Evolutionary conservation across 1,140 invertebrate species (phyloP), one percentile per base, ranked within the genome.

Genomic region (Aphidius ervi): DNA sequence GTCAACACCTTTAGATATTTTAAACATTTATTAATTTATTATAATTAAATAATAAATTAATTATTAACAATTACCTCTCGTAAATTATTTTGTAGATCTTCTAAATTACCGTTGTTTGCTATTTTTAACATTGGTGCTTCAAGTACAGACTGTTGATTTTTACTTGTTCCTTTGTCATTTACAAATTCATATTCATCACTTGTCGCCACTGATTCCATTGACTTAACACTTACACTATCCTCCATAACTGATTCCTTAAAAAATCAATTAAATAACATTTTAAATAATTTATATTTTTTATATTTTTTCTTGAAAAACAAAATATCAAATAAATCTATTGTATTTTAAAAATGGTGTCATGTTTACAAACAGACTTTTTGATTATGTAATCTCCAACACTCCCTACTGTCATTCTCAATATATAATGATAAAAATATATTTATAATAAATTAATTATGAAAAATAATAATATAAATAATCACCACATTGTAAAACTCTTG

Each of bases 131-230:
- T 87, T 41, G 90, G 90, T 46, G 82, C 82, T 61, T 83, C 82
- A 41, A 81, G 65, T 39, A 76, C 62, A 46, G 67, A 65, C 50
- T 74, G 70, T 4, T 73, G 70, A 59, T 75, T 73, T 63, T 77
- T 79, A 16, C 72, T 74, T 58, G 58, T 76, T 68, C 69, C 75
- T 63, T 70, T 75, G 52, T 76, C 75, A 58, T 71, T 80, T 66
- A 93, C 85, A 74, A 93, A 88, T 79, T 92, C 90, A 80, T 90
- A 93, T 72, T 93, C 91, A 63, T 92, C 91, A 72, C 88, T 91
- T 46, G 88, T 91, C 55, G 88, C 86, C 71, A 88, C 81, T 63
- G 91, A 93, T 82, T 93, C 90, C 75, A 87, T 87, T 61, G 90
- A 92, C 82, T 88, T 87, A 56, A 87, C 84, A 75, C 88, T 89